Evolutionary conservation across 1,140 invertebrate genomes (phyloP), one percentile per base, ranked within the genome.

Genomic region (Lepidurus packardi): DNA sequence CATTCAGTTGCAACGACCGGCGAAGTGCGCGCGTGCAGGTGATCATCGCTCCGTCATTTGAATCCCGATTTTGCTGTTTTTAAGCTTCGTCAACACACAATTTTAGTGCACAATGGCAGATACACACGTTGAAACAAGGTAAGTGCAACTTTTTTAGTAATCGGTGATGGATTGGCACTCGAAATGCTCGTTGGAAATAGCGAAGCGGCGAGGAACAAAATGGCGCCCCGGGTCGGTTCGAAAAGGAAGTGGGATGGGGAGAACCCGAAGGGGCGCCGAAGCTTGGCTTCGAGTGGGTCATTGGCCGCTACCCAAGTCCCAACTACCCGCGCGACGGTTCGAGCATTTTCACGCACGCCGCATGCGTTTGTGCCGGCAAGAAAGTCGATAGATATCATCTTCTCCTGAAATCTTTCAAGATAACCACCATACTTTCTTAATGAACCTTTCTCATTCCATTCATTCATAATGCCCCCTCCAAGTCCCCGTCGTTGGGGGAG

Each of bases 61-160:
- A 65, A 34, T 53, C 76, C 24, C 76, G 45, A 53, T 76, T 77
- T 77, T 25, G 65, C 45, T 53, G 45, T 65, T 47, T 65, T 77
- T 75, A 43, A 42, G 34, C 34, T 77, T 77, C 44, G 65, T 53
- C 44, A 65, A 65, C 44, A 45, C 45, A 13, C 21, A 77, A 65
- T 77, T 77, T 34, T 47, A 77, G 41, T 77, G 44, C 65, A 77
- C 44, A 77, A 77, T 77, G 76, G 76, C 76, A 7, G 76, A 77
- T 65, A 77, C 76, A 47, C 76, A 77, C 76, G 76, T 77, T 25
- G 76, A 77, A 77, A 77, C 76, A 42, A 77, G 76, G 76, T 77
- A 65, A 44, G 43, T 42, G 34, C 41, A 24, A 53, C 76, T 77
- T 25, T 77, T 77, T 77, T 25, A 5, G 13, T 53, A 41, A 53